phyloP scores from a whole-genome alignment of 35 echinoderm and acorn worm species.

The Anneissia japonica region DNA sequence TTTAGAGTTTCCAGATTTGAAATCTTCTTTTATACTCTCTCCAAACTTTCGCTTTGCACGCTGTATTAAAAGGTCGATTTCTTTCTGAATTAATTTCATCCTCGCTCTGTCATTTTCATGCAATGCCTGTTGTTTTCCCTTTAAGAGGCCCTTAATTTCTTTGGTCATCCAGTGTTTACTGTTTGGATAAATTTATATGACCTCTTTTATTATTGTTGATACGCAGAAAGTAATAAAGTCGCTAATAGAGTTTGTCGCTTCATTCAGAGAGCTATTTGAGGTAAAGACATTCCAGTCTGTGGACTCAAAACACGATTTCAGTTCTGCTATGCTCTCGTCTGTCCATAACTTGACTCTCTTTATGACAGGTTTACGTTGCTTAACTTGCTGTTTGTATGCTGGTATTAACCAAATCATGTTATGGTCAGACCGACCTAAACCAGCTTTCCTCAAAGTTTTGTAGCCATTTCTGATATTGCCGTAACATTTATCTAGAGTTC shows the following conservation, averaged over 20 bases:
- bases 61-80: neutral
- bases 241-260: neutral
- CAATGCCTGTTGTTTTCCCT: neutral
- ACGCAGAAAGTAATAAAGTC: neutral
- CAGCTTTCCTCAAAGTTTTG: neutral
- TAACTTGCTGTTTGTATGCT: neutral
- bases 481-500: conserved; percentile 23
- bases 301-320: neutral
- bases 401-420: no score
- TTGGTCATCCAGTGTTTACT: neutral
- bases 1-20: neutral
- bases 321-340: neutral
- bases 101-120: neutral
- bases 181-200: neutral
- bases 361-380: neutral
- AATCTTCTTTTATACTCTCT: neutral
- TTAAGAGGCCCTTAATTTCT: neutral
- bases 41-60: neutral
- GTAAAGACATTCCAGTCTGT: neutral
- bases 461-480: conserved; percentile 5
- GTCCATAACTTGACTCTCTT: neutral
- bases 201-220: neutral
- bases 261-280: neutral
- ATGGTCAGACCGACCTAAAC: no score
- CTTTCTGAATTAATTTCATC: neutral